Evolutionary conservation across 2,113 vertebrate species (phyloP), one percentile per base, ranked within the genome.

Genomic region (Barbus barbus): DNA sequence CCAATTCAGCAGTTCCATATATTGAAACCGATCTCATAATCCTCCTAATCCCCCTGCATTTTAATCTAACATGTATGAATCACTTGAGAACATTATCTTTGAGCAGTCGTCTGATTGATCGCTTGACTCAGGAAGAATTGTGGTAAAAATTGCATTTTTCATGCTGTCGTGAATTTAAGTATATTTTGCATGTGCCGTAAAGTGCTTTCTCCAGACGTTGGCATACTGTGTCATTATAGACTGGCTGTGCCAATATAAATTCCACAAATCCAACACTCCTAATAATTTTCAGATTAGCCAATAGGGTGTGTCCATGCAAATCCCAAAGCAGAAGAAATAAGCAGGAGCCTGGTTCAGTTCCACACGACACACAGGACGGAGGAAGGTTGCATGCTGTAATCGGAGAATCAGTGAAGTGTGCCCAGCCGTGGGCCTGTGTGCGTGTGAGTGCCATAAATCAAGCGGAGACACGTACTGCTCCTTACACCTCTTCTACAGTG

Each of bases 261-360:
- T 79, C 65, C 33, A 72, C 60, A 79, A 79, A 44, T 22, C 67
- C 24, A 79, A 78, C 67, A 76, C 75, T 24, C 72, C 75, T 85
- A 83, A 85, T 83, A 56, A 85, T 87, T 83, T 85, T 51, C 44
- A 75, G 74, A 87, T 87, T 65, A 87, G 83, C 38, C 53, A 83
- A 51, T 67, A 46, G 83, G 83, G 83, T 26, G 65, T 46, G 79
- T 73, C 79, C 65, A 28, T 46, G 58, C 9, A 63, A 83, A 73
- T 77, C 56, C 84, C 83, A 61, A 69, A 79, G 51, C 46, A 58
- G 36, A 48, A 24, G 28, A 81, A 84, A 87, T 82, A 61, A 58
- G 82, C 61, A 44, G 71, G 9, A 81, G 53, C 58, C 9, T 12
- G 18, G 22, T 41, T 53, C 44, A 28, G 44, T 80, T 73, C 67